Percentiles rank a stretch among this genome's conserved stretches.
Conservation (phyloP, 2,888 invertebrate genomes). For the Troilus luridus region DNA sequence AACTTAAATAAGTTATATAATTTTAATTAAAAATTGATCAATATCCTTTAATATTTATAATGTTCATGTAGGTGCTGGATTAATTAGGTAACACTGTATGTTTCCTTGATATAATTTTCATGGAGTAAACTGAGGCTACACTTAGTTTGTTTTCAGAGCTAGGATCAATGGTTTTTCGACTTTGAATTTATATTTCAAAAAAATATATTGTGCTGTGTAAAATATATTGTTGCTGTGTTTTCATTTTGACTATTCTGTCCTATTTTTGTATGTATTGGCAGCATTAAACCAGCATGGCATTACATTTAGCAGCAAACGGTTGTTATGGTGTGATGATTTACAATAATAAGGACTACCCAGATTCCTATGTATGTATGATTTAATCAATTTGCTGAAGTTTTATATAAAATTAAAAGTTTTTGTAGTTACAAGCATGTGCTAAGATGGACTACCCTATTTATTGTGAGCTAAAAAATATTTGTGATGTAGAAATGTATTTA, state of each 20-base stretch:
- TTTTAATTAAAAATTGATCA: not conserved
- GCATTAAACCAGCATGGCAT: conserved; percentile 18
- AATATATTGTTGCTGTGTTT: not conserved
- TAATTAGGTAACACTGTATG: not conserved
- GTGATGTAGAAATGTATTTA: not conserved
- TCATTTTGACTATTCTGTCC: not conserved
- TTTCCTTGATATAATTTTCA: not conserved
- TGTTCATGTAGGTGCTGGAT: not conserved
- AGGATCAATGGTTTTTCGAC: not conserved
- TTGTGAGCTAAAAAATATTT: not conserved
- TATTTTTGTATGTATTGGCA: not conserved
- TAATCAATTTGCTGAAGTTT: not conserved
- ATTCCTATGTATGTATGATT: conserved; percentile 43
- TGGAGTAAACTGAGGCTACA: not conserved
- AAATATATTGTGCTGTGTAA: not conserved
- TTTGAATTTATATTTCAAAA: not conserved
- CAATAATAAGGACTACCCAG: conserved; percentile 53
- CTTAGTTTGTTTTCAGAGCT: not conserved
- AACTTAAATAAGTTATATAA: not conserved
- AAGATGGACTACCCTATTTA: not conserved
- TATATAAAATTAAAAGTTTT: not conserved
- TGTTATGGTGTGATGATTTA: conserved; percentile 58
- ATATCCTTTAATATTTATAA: not conserved
- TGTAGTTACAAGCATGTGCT: not conserved
- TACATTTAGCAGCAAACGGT: conserved; percentile 51